These are phyloP conservation scores for Schizotus pectinicornis DNA, from an alignment of 2,888 invertebrate species.

Conservation along the genomic window DNA sequence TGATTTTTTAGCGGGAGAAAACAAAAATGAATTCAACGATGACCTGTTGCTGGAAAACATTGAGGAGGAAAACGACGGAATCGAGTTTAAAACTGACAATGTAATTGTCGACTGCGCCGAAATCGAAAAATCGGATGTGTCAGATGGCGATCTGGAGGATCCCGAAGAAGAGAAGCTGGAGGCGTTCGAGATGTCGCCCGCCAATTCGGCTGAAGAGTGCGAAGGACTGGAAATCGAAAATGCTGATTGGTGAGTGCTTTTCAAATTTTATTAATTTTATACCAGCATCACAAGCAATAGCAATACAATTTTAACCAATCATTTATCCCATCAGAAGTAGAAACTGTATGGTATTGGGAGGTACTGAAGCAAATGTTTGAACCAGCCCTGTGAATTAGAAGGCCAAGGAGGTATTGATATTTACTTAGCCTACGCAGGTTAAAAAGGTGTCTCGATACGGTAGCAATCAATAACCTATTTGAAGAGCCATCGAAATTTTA, in stretches of 20 bases:
- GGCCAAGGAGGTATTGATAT: too few species aligned
- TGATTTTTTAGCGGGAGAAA: conserved; percentile 51
- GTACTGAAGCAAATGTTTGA: too few species aligned
- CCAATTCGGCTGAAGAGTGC: conserved; percentile 6
- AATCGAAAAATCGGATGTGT: conserved; percentile 29
- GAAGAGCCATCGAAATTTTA: too few species aligned
- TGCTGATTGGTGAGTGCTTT: neutral
- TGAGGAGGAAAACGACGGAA: conserved; percentile 32
- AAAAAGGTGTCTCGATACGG: too few species aligned
- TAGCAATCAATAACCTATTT: too few species aligned
- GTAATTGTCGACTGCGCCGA: conserved; percentile 37
- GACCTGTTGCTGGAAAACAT: conserved; percentile 29
- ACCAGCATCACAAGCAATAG: too few species aligned
- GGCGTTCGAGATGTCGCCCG: conserved; percentile 28
- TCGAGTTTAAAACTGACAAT: conserved; percentile 43
- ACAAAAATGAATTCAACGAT: conserved; percentile 44
- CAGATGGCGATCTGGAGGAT: conserved; percentile 17
- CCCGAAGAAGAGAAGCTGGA: conserved; percentile 28
- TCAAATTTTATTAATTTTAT: too few species aligned
- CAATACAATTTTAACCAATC: too few species aligned
- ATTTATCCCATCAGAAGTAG: too few species aligned
- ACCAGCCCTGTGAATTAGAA: too few species aligned
- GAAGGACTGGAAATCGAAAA: neutral
- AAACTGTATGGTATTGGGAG: too few species aligned
- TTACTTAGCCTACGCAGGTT: too few species aligned